phyloP scores from a whole-genome alignment of 2,888 invertebrate species.

The Ophraella communa region DNA sequence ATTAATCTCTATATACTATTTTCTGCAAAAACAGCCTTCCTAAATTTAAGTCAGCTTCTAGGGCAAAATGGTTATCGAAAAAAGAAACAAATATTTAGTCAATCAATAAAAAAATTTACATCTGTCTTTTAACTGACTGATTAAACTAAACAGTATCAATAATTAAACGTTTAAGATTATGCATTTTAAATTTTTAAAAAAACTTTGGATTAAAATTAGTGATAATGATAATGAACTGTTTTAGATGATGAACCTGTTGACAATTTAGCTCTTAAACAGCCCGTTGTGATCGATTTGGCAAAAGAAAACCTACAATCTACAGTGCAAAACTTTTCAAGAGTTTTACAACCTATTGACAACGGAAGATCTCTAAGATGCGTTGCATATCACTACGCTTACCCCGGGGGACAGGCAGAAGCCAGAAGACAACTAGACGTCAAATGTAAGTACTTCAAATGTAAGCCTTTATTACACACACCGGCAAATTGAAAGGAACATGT shows the following conservation, averaged over 20 bases:
- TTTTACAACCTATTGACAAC: slow-evolving; percentile 70
- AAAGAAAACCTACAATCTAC: slow-evolving; percentile 69
- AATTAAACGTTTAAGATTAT: too few relatives aligned
- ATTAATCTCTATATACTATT: too few relatives aligned
- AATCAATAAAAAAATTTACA: too few relatives aligned
- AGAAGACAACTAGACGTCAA: slow-evolving; percentile 63
- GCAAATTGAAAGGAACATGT: too few relatives aligned
- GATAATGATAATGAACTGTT: slow-evolving; percentile 28
- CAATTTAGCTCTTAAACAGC: slow-evolving; percentile 61
- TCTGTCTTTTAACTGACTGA: too few relatives aligned
- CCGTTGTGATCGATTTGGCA: slow-evolving; percentile 62
- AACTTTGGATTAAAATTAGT: slow-evolving; percentile 3
- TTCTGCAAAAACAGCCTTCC: too few relatives aligned
- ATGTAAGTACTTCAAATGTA: slow-evolving; percentile 64
- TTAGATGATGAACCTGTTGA: slow-evolving; percentile 69
- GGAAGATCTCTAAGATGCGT: slow-evolving; percentile 71
- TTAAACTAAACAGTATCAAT: too few relatives aligned
- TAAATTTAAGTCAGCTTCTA: too few relatives aligned
- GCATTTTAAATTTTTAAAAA: too few relatives aligned
- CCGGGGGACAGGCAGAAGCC: slow-evolving; percentile 53
- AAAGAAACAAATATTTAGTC: too few relatives aligned
- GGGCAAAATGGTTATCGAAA: too few relatives aligned
- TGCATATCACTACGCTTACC: slow-evolving; percentile 70
- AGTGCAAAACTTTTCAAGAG: slow-evolving; percentile 70
- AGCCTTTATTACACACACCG: too few relatives aligned